phyloP scores from a whole-genome alignment of 2,888 invertebrate genomes.

The Nomada goodeniana region DNA sequence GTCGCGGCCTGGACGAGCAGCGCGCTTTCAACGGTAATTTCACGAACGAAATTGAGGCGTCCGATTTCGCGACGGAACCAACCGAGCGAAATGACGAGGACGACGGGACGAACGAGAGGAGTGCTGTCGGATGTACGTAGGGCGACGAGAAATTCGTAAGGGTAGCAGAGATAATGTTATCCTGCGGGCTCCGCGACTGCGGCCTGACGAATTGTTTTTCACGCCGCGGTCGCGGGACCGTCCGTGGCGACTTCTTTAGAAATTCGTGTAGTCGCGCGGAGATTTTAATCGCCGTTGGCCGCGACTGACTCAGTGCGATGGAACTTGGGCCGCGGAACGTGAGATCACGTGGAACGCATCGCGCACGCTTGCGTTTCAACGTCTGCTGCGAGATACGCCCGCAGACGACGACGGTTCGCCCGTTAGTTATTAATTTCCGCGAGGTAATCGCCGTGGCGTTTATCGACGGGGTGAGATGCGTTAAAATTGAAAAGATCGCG shows the following conservation, averaged over 20 bases:
- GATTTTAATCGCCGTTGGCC: constrained; percentile 67
- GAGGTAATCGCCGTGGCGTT: neutral
- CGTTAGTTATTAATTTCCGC: neutral
- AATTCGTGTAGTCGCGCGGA: constrained; percentile 59
- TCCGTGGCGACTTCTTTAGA: constrained; percentile 10
- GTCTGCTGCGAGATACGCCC: constrained; percentile 31
- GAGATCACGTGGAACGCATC: constrained; percentile 51
- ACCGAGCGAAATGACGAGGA: neutral
- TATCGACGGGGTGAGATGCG: no score
- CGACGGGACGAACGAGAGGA: neutral
- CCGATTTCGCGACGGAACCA: no score
- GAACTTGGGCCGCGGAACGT: constrained; percentile 69
- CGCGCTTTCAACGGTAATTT: neutral
- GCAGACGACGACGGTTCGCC: constrained; percentile 6
- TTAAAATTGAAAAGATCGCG: neutral
- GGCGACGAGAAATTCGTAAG: neutral
- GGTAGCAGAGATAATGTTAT: no score
- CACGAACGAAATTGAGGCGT: neutral
- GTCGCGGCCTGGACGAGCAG: neutral
- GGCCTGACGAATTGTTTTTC: constrained; percentile 9
- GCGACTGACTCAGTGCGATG: constrained; percentile 77
- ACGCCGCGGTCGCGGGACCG: neutral
- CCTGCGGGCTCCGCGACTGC: neutral
- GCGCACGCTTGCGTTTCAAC: constrained; percentile 39
- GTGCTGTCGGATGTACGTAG: neutral